A percentile compares a stretch with the other conserved stretches of the same genome.
Evolutionary conservation across 2,797 vertebrate species (phyloP).

Genomic region (Premnoplex brunnescens): DNA sequence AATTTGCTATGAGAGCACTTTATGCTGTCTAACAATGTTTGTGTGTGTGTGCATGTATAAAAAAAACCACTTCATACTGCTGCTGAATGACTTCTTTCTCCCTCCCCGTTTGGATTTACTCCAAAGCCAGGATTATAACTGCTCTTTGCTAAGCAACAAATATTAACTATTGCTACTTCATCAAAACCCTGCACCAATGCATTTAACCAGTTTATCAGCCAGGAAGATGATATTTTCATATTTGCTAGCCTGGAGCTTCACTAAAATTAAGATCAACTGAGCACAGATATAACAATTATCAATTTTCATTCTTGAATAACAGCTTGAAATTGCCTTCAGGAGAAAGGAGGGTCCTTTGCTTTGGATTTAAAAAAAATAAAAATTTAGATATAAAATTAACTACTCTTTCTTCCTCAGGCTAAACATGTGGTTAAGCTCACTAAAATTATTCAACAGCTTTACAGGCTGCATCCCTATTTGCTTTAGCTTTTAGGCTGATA

Average conservation of each 20-base stretch:
- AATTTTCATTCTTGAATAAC: constrained; percentile 79
- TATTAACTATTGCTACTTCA: constrained; percentile 59
- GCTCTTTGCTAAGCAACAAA: constrained; percentile 49
- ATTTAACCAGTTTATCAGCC: constrained; percentile 60
- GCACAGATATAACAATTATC: constrained; percentile 75
- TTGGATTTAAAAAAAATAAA: constrained; percentile 56
- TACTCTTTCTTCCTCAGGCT: constrained; percentile 56
- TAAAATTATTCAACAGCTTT: constrained; percentile 53
- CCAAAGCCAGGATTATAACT: constrained; percentile 50
- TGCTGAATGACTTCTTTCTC: constrained; percentile 8
- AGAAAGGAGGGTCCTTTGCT: constrained; percentile 74
- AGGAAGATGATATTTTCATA: constrained; percentile 67
- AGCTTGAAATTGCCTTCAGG: constrained; percentile 74
- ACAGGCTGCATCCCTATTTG: constrained; percentile 21
- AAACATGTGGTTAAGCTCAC: constrained; percentile 47
- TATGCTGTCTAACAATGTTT: constrained; percentile 35
- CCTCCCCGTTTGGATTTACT: constrained; percentile 34
- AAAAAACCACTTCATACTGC: neutral
- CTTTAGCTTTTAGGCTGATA: constrained; percentile 48
- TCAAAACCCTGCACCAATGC: constrained; percentile 47
- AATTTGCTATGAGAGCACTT: neutral
- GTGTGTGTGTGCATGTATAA: neutral
- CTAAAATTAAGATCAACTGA: constrained; percentile 74
- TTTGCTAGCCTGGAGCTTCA: constrained; percentile 75
- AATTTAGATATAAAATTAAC: constrained; percentile 48